These are phyloP conservation scores for Labeo catla DNA, from an alignment of 2,113 vertebrate genomes.

Conservation along the genomic window DNA sequence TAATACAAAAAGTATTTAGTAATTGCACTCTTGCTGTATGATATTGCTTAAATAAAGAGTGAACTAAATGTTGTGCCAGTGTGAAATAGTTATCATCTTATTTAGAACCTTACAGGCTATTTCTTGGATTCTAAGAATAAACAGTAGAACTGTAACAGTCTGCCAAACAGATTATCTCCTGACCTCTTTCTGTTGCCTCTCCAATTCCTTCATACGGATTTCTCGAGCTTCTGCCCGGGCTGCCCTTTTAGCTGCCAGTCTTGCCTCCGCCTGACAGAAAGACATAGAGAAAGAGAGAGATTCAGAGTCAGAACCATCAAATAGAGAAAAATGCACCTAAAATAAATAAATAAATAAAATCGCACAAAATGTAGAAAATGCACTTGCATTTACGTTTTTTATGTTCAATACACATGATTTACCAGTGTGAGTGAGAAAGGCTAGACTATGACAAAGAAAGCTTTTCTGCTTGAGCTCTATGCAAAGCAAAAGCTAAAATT, in stretches of 20 bases:
- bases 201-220: slow-evolving; percentile 96
- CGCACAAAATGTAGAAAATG: background rate
- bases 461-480: background rate
- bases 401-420: background rate
- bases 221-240: slow-evolving; percentile 96
- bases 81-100: background rate
- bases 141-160: background rate
- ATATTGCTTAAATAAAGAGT: background rate
- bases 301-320: background rate
- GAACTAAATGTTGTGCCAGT: background rate
- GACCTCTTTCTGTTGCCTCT: slow-evolving; percentile 97
- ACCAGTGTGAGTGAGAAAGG: background rate
- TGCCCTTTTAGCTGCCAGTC: slow-evolving; percentile 93
- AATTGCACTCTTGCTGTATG: background rate
- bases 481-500: background rate
- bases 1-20: no score
- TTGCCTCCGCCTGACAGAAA: slow-evolving; percentile 89
- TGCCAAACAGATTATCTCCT: slow-evolving; percentile 21
- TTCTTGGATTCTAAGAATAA: background rate
- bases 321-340: background rate
- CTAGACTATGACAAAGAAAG: background rate
- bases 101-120: background rate
- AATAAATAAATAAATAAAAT: background rate
- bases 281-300: background rate
- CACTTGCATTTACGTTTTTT: background rate